phyloP scores from a whole-genome alignment of 1,140 invertebrate genomes.

The Solen grandis region DNA sequence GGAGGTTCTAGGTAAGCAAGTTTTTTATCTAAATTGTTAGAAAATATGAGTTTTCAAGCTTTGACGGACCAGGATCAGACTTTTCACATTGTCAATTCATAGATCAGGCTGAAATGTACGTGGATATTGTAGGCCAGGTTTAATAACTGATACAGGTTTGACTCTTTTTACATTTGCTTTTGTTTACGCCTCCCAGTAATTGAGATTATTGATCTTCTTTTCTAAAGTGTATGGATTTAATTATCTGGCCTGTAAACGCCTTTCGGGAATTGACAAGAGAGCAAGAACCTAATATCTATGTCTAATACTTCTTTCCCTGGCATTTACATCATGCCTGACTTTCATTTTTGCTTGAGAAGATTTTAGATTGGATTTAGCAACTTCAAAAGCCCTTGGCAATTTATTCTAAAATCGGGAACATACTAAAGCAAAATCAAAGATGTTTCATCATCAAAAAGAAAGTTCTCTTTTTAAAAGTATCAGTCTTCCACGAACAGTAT shows the following conservation, averaged over 20 bases:
- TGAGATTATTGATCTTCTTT: too few relatives aligned
- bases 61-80: too few relatives aligned
- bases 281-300: constrained; percentile 52
- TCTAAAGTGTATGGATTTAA: too few relatives aligned
- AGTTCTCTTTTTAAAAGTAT: constrained; percentile 54
- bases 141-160: too few relatives aligned
- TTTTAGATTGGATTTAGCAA: constrained; percentile 51
- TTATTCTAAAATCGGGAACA: constrained; percentile 48
- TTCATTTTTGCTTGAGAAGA: constrained; percentile 53
- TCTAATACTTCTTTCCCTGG: constrained; percentile 46
- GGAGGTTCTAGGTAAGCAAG: too few relatives aligned
- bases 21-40: too few relatives aligned
- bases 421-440: constrained; percentile 44
- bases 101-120: too few relatives aligned
- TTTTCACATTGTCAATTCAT: too few relatives aligned
- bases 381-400: constrained; percentile 41
- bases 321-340: constrained; percentile 57
- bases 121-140: too few relatives aligned
- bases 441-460: constrained; percentile 6
- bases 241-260: constrained; percentile 49
- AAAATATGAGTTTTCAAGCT: too few relatives aligned
- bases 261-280: constrained; percentile 42
- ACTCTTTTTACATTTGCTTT: too few relatives aligned
- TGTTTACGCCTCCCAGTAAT: too few relatives aligned
- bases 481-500: constrained; percentile 53